These are phyloP conservation scores for Folsomia candida DNA, from an alignment of 2,888 invertebrate species.

Conservation along the genomic window DNA sequence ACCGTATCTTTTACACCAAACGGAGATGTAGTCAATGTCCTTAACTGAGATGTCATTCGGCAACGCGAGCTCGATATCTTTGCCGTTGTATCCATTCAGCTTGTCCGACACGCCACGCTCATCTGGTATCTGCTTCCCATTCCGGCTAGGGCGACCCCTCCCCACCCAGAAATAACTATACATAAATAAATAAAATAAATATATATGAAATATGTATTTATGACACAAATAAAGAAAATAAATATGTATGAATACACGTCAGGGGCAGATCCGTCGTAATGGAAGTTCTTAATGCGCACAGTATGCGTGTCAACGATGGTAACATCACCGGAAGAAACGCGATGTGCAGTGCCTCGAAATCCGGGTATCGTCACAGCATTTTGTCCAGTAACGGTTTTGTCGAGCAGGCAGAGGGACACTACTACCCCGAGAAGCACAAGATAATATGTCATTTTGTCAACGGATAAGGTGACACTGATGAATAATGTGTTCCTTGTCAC, in stretches of 20 bases:
- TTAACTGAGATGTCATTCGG: conserved; percentile 79
- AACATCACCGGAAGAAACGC: conserved; percentile 21
- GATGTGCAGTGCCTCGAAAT: conserved; percentile 11
- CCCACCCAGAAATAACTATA: conserved; percentile 54
- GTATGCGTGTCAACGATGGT: conserved; percentile 17
- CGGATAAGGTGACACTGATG: too few relatives aligned
- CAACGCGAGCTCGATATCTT: conserved; percentile 84
- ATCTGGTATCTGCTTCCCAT: conserved; percentile 52
- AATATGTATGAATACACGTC: too few relatives aligned
- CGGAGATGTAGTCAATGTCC: conserved; percentile 85
- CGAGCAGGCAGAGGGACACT: too few relatives aligned
- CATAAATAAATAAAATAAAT: too few relatives aligned
- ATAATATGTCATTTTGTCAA: too few relatives aligned
- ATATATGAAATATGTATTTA: too few relatives aligned
- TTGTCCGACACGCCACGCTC: conserved; percentile 53
- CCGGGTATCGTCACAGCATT: conserved; percentile 3
- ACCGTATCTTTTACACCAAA: conserved; percentile 82
- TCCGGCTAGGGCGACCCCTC: conserved; percentile 50
- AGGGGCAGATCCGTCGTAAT: conserved; percentile 24
- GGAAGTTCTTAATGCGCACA: conserved; percentile 19
- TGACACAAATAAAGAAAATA: too few relatives aligned
- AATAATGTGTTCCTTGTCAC: too few relatives aligned
- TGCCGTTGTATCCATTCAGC: conserved; percentile 79
- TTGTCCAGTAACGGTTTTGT: too few relatives aligned
- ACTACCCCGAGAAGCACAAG: too few relatives aligned